These are phyloP conservation scores for Mirza zaza DNA, from an alignment of 2,113 vertebrate species.

Conservation along the genomic window DNA sequence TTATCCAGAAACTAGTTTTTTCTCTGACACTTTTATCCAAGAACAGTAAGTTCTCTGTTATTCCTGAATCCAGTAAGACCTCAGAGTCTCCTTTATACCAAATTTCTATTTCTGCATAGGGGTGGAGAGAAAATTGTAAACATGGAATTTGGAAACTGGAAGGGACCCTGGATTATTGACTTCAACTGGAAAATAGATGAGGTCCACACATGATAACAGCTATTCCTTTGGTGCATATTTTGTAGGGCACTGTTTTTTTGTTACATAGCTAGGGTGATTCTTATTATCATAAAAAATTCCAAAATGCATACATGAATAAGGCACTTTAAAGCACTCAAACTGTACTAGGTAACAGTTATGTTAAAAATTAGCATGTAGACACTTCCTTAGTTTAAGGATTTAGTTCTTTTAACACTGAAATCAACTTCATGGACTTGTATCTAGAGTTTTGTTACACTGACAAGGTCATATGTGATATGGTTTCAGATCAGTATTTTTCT, in stretches of 20 bases:
- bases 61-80: background rate
- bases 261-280: background rate
- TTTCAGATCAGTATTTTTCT: conserved; percentile 19
- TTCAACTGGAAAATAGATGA: background rate
- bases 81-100: background rate
- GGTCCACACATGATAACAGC: background rate
- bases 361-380: conserved; percentile 28
- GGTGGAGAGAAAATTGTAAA: background rate
- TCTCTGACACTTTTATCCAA: background rate
- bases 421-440: background rate
- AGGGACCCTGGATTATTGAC: background rate
- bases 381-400: background rate
- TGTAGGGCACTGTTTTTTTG: background rate
- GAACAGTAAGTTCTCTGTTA: background rate
- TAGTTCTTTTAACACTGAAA: background rate
- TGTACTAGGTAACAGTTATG: background rate
- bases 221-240: background rate
- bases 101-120: background rate
- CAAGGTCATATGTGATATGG: background rate
- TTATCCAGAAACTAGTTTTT: background rate
- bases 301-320: background rate
- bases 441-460: background rate
- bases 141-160: background rate
- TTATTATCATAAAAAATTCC: background rate
- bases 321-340: conserved; percentile 1